phyloP scores from a whole-genome alignment of 2,797 vertebrate species.

The Hapalemur alaotrensis region DNA sequence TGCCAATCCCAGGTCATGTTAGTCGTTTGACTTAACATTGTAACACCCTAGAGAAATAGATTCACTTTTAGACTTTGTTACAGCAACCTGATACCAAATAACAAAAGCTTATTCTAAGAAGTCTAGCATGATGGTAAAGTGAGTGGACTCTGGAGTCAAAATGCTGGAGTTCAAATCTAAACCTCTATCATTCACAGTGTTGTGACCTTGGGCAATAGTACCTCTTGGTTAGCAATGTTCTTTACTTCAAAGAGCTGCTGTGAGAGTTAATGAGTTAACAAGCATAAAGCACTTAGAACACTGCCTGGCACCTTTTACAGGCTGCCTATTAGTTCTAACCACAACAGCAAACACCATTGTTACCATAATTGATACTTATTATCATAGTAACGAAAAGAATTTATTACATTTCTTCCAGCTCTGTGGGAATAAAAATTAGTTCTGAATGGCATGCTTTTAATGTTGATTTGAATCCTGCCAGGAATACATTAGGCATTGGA shows the following conservation, averaged over 20 bases:
- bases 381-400: conserved; percentile 61
- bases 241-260: not conserved
- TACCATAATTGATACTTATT: conserved; percentile 70
- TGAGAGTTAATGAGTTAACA: conserved; percentile 55
- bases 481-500: conserved; percentile 42
- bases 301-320: conserved; percentile 21
- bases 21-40: not conserved
- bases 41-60: not conserved
- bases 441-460: conserved; percentile 63
- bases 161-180: not conserved
- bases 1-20: not conserved
- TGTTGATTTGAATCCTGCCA: conserved; percentile 67
- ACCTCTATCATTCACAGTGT: not conserved
- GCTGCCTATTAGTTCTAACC: conserved; percentile 22
- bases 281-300: conserved; percentile 17
- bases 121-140: not conserved
- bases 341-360: conserved; percentile 52
- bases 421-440: conserved; percentile 61
- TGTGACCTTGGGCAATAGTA: not conserved
- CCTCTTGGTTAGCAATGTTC: not conserved
- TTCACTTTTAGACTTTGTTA: not conserved
- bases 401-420: conserved; percentile 68
- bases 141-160: not conserved
- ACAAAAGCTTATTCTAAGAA: not conserved
- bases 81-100: not conserved